phyloP scores from a whole-genome alignment of 2,113 vertebrate genomes.

The Pteronura brasiliensis region DNA sequence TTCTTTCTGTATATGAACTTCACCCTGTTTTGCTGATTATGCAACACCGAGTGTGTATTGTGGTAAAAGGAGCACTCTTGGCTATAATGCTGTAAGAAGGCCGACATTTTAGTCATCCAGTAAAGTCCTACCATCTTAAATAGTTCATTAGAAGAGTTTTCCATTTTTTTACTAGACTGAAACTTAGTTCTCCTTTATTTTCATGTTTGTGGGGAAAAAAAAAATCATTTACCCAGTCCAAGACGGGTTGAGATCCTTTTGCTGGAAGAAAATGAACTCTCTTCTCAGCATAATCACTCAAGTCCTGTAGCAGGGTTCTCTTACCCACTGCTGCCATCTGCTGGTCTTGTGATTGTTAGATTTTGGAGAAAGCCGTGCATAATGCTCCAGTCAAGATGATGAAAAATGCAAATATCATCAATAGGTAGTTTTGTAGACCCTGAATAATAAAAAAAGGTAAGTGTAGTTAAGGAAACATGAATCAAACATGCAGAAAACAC shows the following conservation, averaged over 20 bases:
- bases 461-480: not conserved
- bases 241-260: not conserved
- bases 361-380: slow-evolving; percentile 88
- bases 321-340: slow-evolving; percentile 74
- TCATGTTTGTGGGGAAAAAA: not conserved
- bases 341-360: slow-evolving; percentile 74
- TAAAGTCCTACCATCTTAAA: not conserved
- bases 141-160: not conserved
- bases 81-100: not conserved
- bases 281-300: not conserved
- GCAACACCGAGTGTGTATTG: accelerated
- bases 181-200: not conserved
- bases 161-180: not conserved
- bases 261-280: not conserved
- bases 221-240: not conserved
- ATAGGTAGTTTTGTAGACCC: slow-evolving; percentile 85
- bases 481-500: not conserved
- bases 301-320: not conserved
- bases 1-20: not conserved
- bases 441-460: slow-evolving; percentile 68
- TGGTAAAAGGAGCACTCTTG: not conserved
- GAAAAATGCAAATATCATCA: slow-evolving; percentile 85
- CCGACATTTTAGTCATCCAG: not conserved
- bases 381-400: slow-evolving; percentile 86
- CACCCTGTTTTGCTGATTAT: not conserved